Conservation (phyloP, 2,113 vertebrate genomes). For the Malurus alboscapulatus region DNA sequence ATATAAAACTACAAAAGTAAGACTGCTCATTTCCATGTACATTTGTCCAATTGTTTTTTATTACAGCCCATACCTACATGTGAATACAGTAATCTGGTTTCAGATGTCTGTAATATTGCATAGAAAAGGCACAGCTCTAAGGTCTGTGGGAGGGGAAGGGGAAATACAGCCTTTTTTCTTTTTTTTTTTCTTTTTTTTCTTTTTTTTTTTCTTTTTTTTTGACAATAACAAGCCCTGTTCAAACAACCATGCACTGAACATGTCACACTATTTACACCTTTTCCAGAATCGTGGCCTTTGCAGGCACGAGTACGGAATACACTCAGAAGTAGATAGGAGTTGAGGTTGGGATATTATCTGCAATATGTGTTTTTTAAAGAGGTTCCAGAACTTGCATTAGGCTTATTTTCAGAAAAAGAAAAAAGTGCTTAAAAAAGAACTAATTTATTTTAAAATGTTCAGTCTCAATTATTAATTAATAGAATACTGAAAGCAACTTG, state of each 20-base stretch:
- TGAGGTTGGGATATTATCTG: neutral
- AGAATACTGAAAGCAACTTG: slow-evolving; percentile 64
- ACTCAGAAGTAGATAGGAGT: neutral
- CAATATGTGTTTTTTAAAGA: slow-evolving; percentile 1
- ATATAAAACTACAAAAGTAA: slow-evolving; percentile 99
- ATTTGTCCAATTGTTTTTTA: slow-evolving; percentile 83
- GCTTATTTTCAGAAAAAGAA: slow-evolving; percentile 56
- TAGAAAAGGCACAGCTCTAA: slow-evolving; percentile 99
- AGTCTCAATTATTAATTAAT: slow-evolving; percentile 55
- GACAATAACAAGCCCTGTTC: slow-evolving; percentile 71
- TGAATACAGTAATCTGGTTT: slow-evolving; percentile 90
- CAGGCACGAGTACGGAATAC: slow-evolving; percentile 23
- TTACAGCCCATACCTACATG: slow-evolving; percentile 89
- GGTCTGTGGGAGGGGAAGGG: slow-evolving; percentile 83
- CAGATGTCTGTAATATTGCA: slow-evolving; percentile 95
- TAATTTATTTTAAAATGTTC: slow-evolving; percentile 47
- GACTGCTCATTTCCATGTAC: slow-evolving; percentile 97
- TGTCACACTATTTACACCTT: slow-evolving; percentile 73
- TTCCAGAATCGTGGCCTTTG: slow-evolving; percentile 58
- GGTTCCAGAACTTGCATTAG: slow-evolving; percentile 55
- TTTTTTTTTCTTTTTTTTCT: accelerated
- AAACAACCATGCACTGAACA: slow-evolving; percentile 74
- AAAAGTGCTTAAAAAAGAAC: slow-evolving; percentile 55
- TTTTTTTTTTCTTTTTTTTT: neutral
- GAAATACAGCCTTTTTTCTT: slow-evolving; percentile 78